Evolutionary conservation across 1,140 invertebrate species (phyloP).

Genomic region (Pinna nobilis): DNA sequence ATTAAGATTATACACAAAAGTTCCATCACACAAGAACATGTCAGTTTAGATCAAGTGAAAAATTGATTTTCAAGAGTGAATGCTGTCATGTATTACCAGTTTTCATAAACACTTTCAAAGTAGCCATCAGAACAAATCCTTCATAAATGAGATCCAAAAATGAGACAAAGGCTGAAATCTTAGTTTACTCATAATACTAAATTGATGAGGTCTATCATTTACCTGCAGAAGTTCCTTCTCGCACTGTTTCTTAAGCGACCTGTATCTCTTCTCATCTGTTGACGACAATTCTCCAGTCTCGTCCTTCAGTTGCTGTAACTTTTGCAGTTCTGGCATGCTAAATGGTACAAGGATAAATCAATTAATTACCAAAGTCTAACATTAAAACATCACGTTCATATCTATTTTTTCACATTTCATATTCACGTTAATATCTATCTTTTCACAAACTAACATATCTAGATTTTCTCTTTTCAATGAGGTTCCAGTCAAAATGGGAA

Average conservation of each 20-base stretch:
- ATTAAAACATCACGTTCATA: not conserved
- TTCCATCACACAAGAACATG: no score
- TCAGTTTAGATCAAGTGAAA: no score
- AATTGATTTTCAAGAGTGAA: no score
- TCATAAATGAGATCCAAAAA: not conserved
- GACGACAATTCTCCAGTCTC: constrained; percentile 95
- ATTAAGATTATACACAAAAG: no score
- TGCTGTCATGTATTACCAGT: no score
- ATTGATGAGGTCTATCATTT: not conserved
- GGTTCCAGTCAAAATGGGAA: no score
- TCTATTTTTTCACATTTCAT: not conserved
- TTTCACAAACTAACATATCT: no score
- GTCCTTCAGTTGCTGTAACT: constrained; percentile 97
- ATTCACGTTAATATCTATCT: no score
- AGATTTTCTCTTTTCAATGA: no score
- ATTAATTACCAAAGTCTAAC: not conserved
- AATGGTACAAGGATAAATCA: constrained; percentile 14
- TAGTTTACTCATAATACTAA: not conserved
- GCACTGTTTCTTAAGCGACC: constrained; percentile 91
- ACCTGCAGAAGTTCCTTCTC: constrained; percentile 90
- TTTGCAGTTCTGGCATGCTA: constrained; percentile 87
- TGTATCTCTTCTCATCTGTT: constrained; percentile 94
- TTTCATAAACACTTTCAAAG: no score
- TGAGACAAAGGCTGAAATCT: no score
- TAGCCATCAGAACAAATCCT: no score